phyloP scores from a whole-genome alignment of 2,888 invertebrate genomes.

The Meteorus cinctellus region DNA sequence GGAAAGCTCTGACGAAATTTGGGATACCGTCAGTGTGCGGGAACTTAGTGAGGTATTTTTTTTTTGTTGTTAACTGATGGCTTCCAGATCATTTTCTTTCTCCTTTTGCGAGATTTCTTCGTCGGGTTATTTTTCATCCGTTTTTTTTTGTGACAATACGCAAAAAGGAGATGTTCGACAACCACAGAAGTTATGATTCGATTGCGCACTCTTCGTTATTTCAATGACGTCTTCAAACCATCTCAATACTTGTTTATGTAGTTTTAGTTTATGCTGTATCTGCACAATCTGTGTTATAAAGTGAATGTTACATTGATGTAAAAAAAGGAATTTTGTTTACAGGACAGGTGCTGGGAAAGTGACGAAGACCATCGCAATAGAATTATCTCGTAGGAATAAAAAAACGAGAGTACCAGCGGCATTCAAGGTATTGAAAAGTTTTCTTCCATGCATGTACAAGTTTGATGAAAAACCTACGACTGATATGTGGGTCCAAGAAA shows the following conservation, averaged over 20 bases:
- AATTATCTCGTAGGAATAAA: not conserved
- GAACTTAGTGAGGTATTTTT: constrained; percentile 44
- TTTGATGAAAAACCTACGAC: not conserved
- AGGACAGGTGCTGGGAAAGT: constrained; percentile 19
- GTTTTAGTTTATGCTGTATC: too few relatives aligned
- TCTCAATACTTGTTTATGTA: too few relatives aligned
- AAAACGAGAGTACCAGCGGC: constrained; percentile 5
- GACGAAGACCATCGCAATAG: not conserved
- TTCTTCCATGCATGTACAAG: not conserved
- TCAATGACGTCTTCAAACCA: too few relatives aligned
- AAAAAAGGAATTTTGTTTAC: not conserved
- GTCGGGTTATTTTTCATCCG: too few relatives aligned
- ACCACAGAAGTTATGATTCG: too few relatives aligned
- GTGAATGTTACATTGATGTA: not conserved
- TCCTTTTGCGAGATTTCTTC: too few relatives aligned
- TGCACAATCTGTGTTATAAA: too few relatives aligned
- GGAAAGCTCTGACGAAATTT: constrained; percentile 51
- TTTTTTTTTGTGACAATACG: too few relatives aligned
- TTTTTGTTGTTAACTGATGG: not conserved
- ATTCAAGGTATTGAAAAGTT: constrained; percentile 1
- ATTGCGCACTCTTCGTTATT: too few relatives aligned
- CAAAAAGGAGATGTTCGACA: too few relatives aligned
- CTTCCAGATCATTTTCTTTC: not conserved
- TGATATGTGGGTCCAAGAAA: not conserved
- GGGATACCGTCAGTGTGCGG: constrained; percentile 53